These are phyloP conservation scores for Bacillus rossius DNA, from an alignment of 1,140 invertebrate species.

Conservation along the genomic window DNA sequence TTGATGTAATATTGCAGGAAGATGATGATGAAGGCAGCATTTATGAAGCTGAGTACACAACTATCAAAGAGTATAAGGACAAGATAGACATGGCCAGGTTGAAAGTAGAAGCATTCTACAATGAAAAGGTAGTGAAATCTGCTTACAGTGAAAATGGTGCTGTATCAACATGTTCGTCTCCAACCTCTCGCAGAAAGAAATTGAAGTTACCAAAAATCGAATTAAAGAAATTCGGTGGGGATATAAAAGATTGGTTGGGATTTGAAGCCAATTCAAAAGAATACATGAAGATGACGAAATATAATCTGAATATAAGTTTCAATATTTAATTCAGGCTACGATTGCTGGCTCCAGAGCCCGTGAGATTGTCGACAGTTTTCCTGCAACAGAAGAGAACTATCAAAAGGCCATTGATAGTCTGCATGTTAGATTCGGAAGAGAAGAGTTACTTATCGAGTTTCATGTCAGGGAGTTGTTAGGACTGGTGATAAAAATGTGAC, in stretches of 20 bases:
- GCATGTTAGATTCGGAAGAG: constrained; percentile 18
- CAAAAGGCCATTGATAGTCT: constrained; percentile 20
- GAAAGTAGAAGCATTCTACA: too few relatives aligned
- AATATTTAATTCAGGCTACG: constrained; percentile 23
- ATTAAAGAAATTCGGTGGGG: constrained; percentile 27
- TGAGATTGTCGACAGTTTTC: constrained; percentile 18
- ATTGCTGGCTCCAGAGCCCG: constrained; percentile 17
- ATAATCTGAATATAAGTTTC: constrained; percentile 21
- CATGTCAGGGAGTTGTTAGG: constrained; percentile 23
- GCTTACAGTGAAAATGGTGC: too few relatives aligned
- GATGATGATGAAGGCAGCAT: too few relatives aligned
- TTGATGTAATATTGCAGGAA: too few relatives aligned
- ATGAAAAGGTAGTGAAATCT: too few relatives aligned
- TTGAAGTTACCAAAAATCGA: constrained; percentile 25
- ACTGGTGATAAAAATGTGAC: constrained; percentile 6
- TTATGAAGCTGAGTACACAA: too few relatives aligned
- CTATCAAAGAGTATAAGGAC: too few relatives aligned
- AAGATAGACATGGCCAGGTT: too few relatives aligned
- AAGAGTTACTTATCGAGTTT: constrained; percentile 17
- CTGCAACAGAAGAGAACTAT: constrained; percentile 18
- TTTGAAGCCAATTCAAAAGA: constrained; percentile 33
- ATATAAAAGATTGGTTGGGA: constrained; percentile 28
- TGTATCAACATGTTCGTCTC: too few relatives aligned
- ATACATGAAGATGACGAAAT: constrained; percentile 28
- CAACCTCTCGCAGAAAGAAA: background rate